Percentiles rank a stretch among this genome's conserved stretches.
Evolutionary conservation across 1,140 invertebrate genomes (phyloP).

Genomic region (Pseudobourletiella spinata): DNA sequence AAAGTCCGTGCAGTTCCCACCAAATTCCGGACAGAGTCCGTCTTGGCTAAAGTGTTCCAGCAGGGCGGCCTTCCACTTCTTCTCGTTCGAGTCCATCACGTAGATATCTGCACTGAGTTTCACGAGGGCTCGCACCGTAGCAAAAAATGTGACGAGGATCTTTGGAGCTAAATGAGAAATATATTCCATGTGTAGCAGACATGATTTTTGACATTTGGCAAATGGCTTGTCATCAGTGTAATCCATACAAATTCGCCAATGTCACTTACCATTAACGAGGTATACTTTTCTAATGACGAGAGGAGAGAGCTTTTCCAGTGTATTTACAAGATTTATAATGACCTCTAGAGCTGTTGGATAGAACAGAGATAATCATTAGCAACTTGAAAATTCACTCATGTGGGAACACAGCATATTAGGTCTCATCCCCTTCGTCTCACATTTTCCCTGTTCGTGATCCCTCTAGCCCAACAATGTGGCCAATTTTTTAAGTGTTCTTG

Average conservation of each 20-base stretch:
- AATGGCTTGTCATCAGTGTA: too few relatives aligned
- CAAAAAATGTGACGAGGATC: not conserved
- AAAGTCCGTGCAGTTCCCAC: not conserved
- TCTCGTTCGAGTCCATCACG: not conserved
- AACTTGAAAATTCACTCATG: too few relatives aligned
- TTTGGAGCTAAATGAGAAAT: not conserved
- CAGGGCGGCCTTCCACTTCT: not conserved
- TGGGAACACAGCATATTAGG: too few relatives aligned
- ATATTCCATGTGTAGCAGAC: too few relatives aligned
- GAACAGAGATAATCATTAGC: too few relatives aligned
- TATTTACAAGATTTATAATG: not conserved
- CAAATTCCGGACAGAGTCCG: not conserved
- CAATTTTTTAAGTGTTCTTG: too few relatives aligned
- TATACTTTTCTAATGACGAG: not conserved
- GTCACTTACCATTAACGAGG: not conserved
- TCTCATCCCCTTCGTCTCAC: too few relatives aligned
- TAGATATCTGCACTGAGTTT: constrained; percentile 1
- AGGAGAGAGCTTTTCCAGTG: not conserved
- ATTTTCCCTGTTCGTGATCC: too few relatives aligned
- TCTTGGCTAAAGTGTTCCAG: not conserved
- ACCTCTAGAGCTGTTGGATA: constrained; percentile 2
- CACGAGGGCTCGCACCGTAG: not conserved
- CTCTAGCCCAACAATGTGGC: too few relatives aligned
- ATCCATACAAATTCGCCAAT: not conserved
- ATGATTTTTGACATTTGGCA: too few relatives aligned